Base-by-base conservation (phyloP, 1,140 invertebrate genomes). In the Cyphomyrmex costatus region DNA sequence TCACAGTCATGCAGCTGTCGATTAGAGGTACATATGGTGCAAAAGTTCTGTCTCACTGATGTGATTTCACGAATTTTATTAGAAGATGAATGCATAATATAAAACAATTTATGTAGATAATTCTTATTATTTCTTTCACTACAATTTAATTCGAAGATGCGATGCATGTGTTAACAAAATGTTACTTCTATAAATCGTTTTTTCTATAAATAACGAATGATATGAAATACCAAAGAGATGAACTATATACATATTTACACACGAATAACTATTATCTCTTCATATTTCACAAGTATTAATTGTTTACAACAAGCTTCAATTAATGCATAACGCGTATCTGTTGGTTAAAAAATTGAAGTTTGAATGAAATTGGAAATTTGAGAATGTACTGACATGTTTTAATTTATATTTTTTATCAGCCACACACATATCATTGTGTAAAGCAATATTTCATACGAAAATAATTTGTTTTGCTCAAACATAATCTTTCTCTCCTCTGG, bases 301-400 rank as follows among this genome's bases (percentile, higher is more conserved):
- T 46, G 14, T 49, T 46, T 49, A 46, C 36, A 68, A 2, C 6
- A 68, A 27, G 2, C 14, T 71, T 71, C 27, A 70, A 73, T 58
- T 73, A 82, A 73, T 30, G 16, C 30, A 36, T 56, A 51, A 42
- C 19, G 19, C 16, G 14, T 58, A n/a, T 42, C 14, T n/a, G 53
- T 53, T 33, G 36, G 21, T 0, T 58, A 42, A 46, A 60, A 60
- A 79, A 66, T 68, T 46, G 36, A n/a, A 68, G 21, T 46, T 68
- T 49, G 0, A 68, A 83, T 73, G n/a, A 83, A 83, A 83, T 83
- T 83, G 53, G 53, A 33, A 83, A 83, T 83, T 74, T 49, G 79
- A 82, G 79, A 60, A 83, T 46, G 60, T 46, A 49, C 66, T 58
- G 27, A 12, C 12, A 14, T 42, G 21, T 60, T 73, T 42, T 73